phyloP scores from a whole-genome alignment of 2,888 invertebrate species.

The Drosophila prolongata region DNA sequence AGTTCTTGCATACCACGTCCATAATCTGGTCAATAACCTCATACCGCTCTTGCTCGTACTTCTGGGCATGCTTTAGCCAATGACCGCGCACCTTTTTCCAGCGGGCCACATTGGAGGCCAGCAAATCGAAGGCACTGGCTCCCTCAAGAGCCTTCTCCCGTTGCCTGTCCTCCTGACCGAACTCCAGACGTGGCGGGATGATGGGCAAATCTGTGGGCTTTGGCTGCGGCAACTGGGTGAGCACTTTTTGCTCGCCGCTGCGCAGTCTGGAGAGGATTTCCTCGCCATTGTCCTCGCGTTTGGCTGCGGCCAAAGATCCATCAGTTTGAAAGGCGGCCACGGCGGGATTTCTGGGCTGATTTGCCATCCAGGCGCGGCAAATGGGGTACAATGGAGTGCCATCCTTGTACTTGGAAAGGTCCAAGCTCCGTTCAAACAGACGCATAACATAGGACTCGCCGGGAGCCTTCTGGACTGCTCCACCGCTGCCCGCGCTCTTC shows the following conservation, averaged over 20 bases:
- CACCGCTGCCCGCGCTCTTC: slow-evolving; percentile 20
- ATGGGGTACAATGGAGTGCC: slow-evolving; percentile 96
- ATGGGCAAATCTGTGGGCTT: slow-evolving; percentile 82
- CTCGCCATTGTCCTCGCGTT: slow-evolving; percentile 80
- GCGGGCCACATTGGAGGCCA: slow-evolving; percentile 87
- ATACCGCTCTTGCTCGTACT: slow-evolving; percentile 88
- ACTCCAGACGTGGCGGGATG: slow-evolving; percentile 57
- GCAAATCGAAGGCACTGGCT: slow-evolving; percentile 85
- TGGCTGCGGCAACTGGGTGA: slow-evolving; percentile 87
- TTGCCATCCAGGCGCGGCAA: slow-evolving; percentile 93
- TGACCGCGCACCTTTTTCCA: slow-evolving; percentile 90
- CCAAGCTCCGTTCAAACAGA: slow-evolving; percentile 96
- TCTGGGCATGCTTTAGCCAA: slow-evolving; percentile 89
- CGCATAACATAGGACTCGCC: slow-evolving; percentile 90
- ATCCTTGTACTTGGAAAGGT: slow-evolving; percentile 95
- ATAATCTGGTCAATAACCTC: slow-evolving; percentile 80
- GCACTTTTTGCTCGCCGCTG: slow-evolving; percentile 84
- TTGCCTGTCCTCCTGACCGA: slow-evolving; percentile 31
- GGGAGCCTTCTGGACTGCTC: slow-evolving; percentile 59
- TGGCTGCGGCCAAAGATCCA: slow-evolving; percentile 21
- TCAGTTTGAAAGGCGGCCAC: slow-evolving; percentile 62
- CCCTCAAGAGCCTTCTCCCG: slow-evolving; percentile 83
- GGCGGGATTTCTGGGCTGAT: slow-evolving; percentile 80
- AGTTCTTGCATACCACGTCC: slow-evolving; percentile 59
- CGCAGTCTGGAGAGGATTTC: slow-evolving; percentile 82